Conservation (phyloP, 2,888 invertebrate genomes). For the Oxystoma pomonae region DNA sequence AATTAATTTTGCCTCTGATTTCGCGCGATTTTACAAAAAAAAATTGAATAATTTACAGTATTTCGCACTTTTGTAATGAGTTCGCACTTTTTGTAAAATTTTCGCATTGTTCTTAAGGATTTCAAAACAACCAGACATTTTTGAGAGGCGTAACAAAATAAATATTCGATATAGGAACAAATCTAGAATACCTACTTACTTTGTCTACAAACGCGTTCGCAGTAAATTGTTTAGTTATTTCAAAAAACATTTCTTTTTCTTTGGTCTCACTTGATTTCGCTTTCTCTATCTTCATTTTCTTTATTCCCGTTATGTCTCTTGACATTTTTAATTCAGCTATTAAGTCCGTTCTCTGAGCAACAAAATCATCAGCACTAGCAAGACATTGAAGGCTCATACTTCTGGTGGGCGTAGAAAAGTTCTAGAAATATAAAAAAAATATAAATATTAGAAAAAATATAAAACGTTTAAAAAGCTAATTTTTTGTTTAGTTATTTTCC, state of each 20-base stretch:
- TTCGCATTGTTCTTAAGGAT: no score
- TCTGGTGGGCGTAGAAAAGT: slow-evolving; percentile 73
- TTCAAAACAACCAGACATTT: no score
- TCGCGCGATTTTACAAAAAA: no score
- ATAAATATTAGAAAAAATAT: neutral
- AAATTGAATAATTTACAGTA: no score
- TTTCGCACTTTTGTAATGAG: no score
- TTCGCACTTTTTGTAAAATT: no score
- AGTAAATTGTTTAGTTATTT: slow-evolving; percentile 80
- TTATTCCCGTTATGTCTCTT: slow-evolving; percentile 89
- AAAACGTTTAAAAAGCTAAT: neutral
- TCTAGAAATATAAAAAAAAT: slow-evolving; percentile 45
- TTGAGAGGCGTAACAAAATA: no score
- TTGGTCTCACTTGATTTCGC: slow-evolving; percentile 78
- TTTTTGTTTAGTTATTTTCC: no score
- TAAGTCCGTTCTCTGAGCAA: slow-evolving; percentile 75
- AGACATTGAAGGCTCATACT: slow-evolving; percentile 73
- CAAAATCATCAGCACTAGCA: slow-evolving; percentile 62
- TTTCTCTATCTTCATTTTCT: slow-evolving; percentile 86
- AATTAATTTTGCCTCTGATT: no score
- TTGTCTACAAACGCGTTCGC: slow-evolving; percentile 86
- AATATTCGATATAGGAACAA: no score
- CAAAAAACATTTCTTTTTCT: slow-evolving; percentile 79
- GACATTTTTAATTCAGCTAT: slow-evolving; percentile 91
- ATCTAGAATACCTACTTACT: no score